Base-by-base conservation (phyloP, 1,140 invertebrate species). In the Drosophila triauraria region DNA sequence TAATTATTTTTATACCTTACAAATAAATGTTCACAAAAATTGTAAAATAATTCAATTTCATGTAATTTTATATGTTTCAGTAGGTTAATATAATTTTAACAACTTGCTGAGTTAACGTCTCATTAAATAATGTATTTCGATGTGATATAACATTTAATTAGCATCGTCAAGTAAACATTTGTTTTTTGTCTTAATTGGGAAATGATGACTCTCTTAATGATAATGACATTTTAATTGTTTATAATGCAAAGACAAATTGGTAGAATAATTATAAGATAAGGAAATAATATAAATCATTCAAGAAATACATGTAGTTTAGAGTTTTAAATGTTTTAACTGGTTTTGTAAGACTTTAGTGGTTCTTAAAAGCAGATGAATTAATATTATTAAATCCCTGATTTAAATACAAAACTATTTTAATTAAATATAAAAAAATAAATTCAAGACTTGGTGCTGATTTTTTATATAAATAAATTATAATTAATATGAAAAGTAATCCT, bases 161-260 rank as follows among this genome's bases (percentile, higher is more conserved):
- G 17, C 30, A 20, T 35, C 7, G 35, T 53, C 4, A 53, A 53
- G 50, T 35, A 0, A 35, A 2, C n/a, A 35, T 53, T 35, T 53
- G 30, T 35, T 32, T 53, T 23, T 15, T n/a, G n/a, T 4, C 32
- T 23, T 35, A 1, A 54, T 30, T 51, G 17, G 5, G 9, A 6
- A 3, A 17, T 32, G 12, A 51, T 38, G 12, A 54, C 51, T 54
- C 32, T 35, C 10, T 20, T 35, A 20, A 53, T 53, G 17, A 17
- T 54, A 38, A 54, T 54, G 7, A 54, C 32, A 23, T 23, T 54
- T 54, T 54, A 23, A 54, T 38, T 54, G 51, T 23, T 9, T 54
- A 10, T 5, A 38, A 38, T 1, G 10, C 20, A 35, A 17, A 32
- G 5, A 20, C 5, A 53, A 38, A 38, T 53, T 53, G 32, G 30